Percentiles rank a stretch among this genome's conserved stretches.
phyloP scores from a whole-genome alignment of 2,113 vertebrate genomes.

The Athene cunicularia region DNA sequence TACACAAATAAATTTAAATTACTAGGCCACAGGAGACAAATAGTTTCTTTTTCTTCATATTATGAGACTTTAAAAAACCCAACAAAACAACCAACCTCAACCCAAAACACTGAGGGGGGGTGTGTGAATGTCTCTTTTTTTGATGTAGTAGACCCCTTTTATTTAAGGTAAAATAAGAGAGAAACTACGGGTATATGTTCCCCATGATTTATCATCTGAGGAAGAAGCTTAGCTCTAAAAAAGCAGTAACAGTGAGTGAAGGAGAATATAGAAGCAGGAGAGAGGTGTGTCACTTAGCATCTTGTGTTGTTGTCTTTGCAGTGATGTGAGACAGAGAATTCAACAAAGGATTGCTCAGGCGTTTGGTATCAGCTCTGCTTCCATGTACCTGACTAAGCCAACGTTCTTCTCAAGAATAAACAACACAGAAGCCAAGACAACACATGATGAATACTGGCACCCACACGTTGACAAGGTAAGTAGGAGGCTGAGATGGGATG shows the following conservation, averaged over 20 bases:
- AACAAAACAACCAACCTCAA: not conserved
- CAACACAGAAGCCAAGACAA: constrained; percentile 85
- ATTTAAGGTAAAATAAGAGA: not conserved
- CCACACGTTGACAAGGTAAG: constrained; percentile 93
- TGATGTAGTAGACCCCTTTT: not conserved
- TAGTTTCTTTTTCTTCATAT: not conserved
- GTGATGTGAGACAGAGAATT: constrained; percentile 84
- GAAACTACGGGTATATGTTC: fast-evolving
- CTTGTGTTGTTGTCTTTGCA: constrained; percentile 29
- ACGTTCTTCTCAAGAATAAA: constrained; percentile 98
- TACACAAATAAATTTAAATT: not conserved
- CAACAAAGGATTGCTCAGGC: constrained; percentile 84
- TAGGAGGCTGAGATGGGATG: not conserved
- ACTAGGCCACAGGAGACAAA: not conserved
- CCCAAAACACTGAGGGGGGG: not conserved
- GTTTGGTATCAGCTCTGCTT: constrained; percentile 80
- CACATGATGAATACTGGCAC: constrained; percentile 97
- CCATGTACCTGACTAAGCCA: constrained; percentile 92
- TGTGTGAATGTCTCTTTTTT: not conserved
- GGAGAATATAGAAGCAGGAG: not conserved
- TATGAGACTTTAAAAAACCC: not conserved
- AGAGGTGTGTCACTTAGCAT: not conserved
- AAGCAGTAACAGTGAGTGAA: not conserved
- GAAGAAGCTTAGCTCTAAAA: not conserved
- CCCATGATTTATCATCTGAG: not conserved